Base-by-base conservation (phyloP, 2,113 vertebrate genomes). In the Ursus arctos region DNA sequence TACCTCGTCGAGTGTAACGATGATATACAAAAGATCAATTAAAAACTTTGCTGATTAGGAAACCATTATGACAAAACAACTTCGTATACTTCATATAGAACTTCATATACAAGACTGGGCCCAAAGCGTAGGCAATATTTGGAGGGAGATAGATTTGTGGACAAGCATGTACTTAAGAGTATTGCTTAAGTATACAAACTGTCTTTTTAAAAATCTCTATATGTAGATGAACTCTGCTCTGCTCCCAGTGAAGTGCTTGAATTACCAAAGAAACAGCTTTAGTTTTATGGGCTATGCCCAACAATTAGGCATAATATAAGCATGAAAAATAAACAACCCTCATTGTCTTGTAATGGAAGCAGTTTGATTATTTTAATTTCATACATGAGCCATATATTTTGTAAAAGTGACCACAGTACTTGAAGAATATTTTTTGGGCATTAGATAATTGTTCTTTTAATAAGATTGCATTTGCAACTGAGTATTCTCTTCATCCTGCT, bases 361-460 rank as follows among this genome's bases (percentile, higher is more conserved):
- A 90, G 19, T 67, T n/a, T 85, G 33, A 96, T 84, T 67, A 21
- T 28, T 93, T 80, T 80, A 57, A 86, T 81, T 96, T 84, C 31
- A 89, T 43, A 6, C 22, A 43, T 21, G 1, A 49, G 12, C 28
- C 59, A 89, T 72, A 28, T 40, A 33, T 93, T 85, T 72, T 65
- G 47, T 51, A 85, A 94, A 90, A 81, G 22, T 82, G 22, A 61
- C 59, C 26, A 36, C 4, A 7, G 6, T 74, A 43, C 24, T 57
- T 55, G 36, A 91, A 61, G 55, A 36, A 65, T 67, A 59, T 67
- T 43, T 55, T 80, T 71, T 33, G 31, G 28, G 19, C 28, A 14
- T 72, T 76, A 69, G 12, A 67, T 69, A 31, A 43, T 11, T 92
- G 22, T 81, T 93, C 18, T 53, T 81, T 89, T 16, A 6, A 24